These are phyloP conservation scores for Lepeophtheirus salmonis DNA, from an alignment of 1,140 invertebrate species.

Conservation along the genomic window DNA sequence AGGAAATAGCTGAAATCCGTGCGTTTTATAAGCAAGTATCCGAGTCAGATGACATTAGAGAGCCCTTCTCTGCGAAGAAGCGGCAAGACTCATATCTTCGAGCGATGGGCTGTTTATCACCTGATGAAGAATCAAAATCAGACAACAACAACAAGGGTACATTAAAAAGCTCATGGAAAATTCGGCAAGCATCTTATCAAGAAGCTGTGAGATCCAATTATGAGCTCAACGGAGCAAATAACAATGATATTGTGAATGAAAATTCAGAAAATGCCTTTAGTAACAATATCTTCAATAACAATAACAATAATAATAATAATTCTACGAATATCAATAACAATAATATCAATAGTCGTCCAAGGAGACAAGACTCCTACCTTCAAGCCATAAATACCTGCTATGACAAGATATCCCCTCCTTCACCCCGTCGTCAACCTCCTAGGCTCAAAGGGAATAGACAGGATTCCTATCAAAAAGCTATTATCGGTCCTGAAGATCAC, in stretches of 20 bases:
- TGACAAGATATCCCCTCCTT: not conserved
- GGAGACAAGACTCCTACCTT: slow-evolving; percentile 15
- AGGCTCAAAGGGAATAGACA: slow-evolving; percentile 7
- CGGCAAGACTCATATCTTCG: slow-evolving; percentile 13
- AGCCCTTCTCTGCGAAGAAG: slow-evolving; percentile 1
- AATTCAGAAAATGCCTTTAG: not conserved
- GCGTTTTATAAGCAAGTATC: slow-evolving; percentile 4
- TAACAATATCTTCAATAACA: not conserved
- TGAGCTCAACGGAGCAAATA: not conserved
- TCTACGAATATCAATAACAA: not conserved
- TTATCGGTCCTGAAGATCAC: not conserved
- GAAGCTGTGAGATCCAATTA: slow-evolving; percentile 3
- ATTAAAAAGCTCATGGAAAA: slow-evolving; percentile 11
- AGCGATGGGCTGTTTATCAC: not conserved
- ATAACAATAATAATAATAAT: not conserved
- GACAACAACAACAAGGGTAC: slow-evolving; percentile 3
- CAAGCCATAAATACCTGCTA: not conserved
- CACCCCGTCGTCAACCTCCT: not conserved
- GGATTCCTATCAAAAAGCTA: slow-evolving; percentile 10
- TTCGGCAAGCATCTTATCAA: slow-evolving; percentile 15
- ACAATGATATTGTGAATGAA: not conserved
- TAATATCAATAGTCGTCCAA: not conserved
- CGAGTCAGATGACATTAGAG: not conserved
- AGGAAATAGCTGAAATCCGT: slow-evolving; percentile 7
- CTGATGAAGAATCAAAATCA: not conserved